Evolutionary conservation across 2,113 vertebrate genomes (phyloP).

Genomic region (Otocyon megalotis): DNA sequence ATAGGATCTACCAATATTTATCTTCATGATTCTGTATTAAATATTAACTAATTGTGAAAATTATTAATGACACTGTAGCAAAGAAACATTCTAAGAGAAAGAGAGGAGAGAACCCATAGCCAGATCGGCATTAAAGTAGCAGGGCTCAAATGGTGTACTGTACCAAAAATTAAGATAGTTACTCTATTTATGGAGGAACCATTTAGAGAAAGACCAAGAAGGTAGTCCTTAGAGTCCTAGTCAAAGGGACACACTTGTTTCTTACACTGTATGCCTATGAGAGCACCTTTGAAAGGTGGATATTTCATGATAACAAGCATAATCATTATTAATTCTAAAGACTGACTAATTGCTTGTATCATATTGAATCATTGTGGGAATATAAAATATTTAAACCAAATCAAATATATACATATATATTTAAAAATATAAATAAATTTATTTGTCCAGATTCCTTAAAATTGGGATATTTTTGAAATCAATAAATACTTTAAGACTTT

Average conservation of each 20-base stretch:
- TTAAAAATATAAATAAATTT: conserved; percentile 18
- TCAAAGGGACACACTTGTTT: not conserved
- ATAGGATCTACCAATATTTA: conserved; percentile 27
- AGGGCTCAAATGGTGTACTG: not conserved
- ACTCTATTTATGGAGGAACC: not conserved
- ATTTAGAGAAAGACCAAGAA: conserved; percentile 1
- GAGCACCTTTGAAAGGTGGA: not conserved
- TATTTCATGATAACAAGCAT: not conserved
- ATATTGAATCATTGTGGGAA: not conserved
- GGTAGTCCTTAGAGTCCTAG: not conserved
- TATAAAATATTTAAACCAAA: not conserved
- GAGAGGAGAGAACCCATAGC: not conserved
- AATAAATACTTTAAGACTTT: conserved; percentile 10
- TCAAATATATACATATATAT: not conserved
- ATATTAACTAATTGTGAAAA: conserved; percentile 57
- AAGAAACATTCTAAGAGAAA: conserved; percentile 23
- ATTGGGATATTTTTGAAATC: not conserved
- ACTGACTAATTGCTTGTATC: not conserved
- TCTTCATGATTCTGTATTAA: conserved; percentile 33
- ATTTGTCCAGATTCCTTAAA: not conserved
- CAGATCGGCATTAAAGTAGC: not conserved
- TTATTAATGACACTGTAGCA: not conserved
- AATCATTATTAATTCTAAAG: conserved; percentile 4
- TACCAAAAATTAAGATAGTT: not conserved
- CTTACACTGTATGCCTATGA: not conserved